Base-by-base conservation (phyloP, 2,888 invertebrate species). In the Ditula angustiorana region DNA sequence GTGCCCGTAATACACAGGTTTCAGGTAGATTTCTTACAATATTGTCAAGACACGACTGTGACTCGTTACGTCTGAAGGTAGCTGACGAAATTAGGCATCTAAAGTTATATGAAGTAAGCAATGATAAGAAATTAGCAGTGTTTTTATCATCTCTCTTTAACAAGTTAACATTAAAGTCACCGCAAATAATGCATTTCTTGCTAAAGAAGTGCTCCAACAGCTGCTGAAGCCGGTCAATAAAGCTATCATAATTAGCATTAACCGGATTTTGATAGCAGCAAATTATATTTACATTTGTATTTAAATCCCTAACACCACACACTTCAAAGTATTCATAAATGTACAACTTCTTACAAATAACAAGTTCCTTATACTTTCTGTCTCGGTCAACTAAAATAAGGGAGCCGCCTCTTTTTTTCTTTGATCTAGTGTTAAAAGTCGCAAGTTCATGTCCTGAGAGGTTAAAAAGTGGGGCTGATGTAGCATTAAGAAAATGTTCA, bases 191-290 rank as follows among this genome's bases (percentile, higher is more conserved):
- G 55, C 44, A 56, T 5, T 44, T 30, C 5, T 56, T 56, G 56
- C n/a, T 56, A 44, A 56, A 44, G n/a, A 56, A 44, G 28, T 56
- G 56, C 5, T 56, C 28, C 16, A 56, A 24, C 10, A 56, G 44
- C 28, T 3, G 26, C 11, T 56, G 44, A n/a, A 56, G 26, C 1
- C 24, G 5, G 1, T 56, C 19, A 1, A 44, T 28, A 21, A 56
- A 56, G 1, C 7, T 1, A n/a, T 37, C 24, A 19, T 37, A 53
- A n/a, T 56, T 56, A 2, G 28, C 19, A 21, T 28, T 44, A 11
- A 21, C 28, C n/a, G 56, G 56, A 21, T 44, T 56, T 4, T 30
- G 44, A 56, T 56, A 44, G 28, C 44, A 56, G 16, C 56, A 44
- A 28, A 56, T 44, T 21, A 56, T 30, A 13, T 46, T 56, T 2